Percentiles rank a stretch among this genome's conserved stretches.
phyloP scores from a whole-genome alignment of 1,140 invertebrate species.

The Callitettix versicolor region DNA sequence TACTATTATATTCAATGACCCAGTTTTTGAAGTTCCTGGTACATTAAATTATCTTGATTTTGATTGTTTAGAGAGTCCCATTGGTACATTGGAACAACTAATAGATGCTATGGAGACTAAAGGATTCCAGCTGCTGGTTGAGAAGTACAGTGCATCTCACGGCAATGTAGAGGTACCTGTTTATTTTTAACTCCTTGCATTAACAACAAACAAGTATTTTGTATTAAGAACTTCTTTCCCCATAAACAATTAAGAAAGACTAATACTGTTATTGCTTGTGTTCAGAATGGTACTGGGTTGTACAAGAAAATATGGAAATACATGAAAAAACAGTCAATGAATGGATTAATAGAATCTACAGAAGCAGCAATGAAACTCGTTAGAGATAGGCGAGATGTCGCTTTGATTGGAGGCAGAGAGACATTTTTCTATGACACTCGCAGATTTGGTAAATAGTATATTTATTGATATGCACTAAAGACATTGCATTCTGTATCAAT shows the following conservation, averaged over 20 bases:
- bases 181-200: neutral
- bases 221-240: neutral
- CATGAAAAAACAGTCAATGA: conserved; percentile 44
- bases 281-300: conserved; percentile 58
- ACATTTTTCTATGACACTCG: conserved; percentile 58
- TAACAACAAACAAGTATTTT: neutral
- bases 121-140: conserved; percentile 49
- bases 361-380: conserved; percentile 52
- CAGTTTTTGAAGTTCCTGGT: too few species aligned
- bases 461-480: too few species aligned
- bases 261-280: conserved; percentile 10
- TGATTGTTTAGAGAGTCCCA: conserved; percentile 42
- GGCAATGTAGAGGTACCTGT: conserved; percentile 47
- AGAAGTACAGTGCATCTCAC: conserved; percentile 53
- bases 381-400: conserved; percentile 40
- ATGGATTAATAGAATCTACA: conserved; percentile 45
- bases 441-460: conserved; percentile 43
- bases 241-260: neutral
- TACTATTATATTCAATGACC: too few species aligned
- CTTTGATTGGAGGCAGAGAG: conserved; percentile 52
- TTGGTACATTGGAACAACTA: conserved; percentile 46
- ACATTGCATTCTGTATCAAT: too few species aligned
- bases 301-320: conserved; percentile 49
- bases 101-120: conserved; percentile 47
- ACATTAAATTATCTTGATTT: too few species aligned